Evolutionary conservation across 2,888 invertebrate genomes (phyloP).

Genomic region (Ophraella communa): DNA sequence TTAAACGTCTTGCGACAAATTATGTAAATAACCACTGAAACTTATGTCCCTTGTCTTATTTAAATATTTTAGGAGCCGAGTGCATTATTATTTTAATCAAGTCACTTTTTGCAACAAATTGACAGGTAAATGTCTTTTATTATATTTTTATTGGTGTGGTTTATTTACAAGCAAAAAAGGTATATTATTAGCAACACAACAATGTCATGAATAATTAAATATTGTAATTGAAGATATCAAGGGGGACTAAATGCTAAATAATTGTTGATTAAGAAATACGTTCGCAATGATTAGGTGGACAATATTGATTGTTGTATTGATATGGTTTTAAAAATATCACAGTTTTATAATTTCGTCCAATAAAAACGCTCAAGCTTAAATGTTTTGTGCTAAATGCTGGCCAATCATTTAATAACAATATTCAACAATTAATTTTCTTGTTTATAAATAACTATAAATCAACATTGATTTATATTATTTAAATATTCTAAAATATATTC

Average conservation of each 20-base stretch:
- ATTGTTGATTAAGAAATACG: too few species aligned
- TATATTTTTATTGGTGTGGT: slow-evolving; percentile 8
- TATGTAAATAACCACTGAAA: slow-evolving; percentile 37
- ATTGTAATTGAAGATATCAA: not conserved
- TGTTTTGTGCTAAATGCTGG: too few species aligned
- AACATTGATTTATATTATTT: too few species aligned
- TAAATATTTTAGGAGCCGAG: slow-evolving; percentile 45
- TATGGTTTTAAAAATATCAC: too few species aligned
- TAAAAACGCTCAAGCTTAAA: too few species aligned
- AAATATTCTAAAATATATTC: too few species aligned
- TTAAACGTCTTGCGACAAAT: slow-evolving; percentile 37
- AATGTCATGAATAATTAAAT: not conserved
- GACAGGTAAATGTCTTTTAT: slow-evolving; percentile 21
- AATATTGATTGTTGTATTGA: too few species aligned
- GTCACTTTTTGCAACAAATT: slow-evolving; percentile 31
- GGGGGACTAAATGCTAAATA: not conserved
- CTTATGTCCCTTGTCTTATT: slow-evolving; percentile 48
- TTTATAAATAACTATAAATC: too few species aligned
- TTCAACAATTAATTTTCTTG: too few species aligned
- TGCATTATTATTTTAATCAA: slow-evolving; percentile 52
- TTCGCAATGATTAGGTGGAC: too few species aligned
- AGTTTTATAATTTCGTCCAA: too few species aligned
- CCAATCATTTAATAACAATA: too few species aligned
- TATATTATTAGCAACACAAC: not conserved
- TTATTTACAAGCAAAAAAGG: not conserved